Base-by-base conservation (phyloP, 1,140 invertebrate genomes). In the Ooceraea biroi region DNA sequence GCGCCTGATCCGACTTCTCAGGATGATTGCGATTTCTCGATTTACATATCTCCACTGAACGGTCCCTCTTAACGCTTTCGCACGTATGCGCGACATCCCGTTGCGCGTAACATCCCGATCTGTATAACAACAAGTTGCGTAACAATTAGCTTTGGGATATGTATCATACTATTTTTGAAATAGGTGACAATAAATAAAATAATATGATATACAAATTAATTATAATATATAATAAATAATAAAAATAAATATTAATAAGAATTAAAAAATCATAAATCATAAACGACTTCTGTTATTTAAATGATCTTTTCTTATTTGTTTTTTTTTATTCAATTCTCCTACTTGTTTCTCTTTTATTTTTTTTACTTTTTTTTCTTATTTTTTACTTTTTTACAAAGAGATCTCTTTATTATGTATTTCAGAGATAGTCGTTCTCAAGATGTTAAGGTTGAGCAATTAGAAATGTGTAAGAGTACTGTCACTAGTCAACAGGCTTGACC, bases 61-160 rank as follows among this genome's bases (percentile, higher is more conserved):
- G n/a, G 52, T 55, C 8, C 19, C 25, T 78, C 50, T 78, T 27
- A 36, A 55, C 36, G 27, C 76, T 80, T 80, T 80, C 76, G 71
- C 65, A 58, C 5, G 3, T 80, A 27, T 30, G 8, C 41, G 17
- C 8, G 36, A 69, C 50, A 55, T 71, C 17, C 36, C 36, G 36
- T 3, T 36, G 36, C 36, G 8, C 41, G 17, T 3, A 22, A 69
- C 50, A 55, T 71, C 17, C 66, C 50, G 25, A 36, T 41, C 1
- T 27, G 10, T 57, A 65, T 80, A 57, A 58, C 1, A 22, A 1
- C 69, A n/a, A n/a, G n/a, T 80, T 80, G 25, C 57, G 46, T 66
- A 77, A 77, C 60, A 66, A 10, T 77, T 77, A 50, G 50, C 27
- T 36, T 50, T 76, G 7, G 36, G 17, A 65, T 58, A 44, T 50